Base-by-base conservation (phyloP, 2,797 vertebrate species). In the Capromys pilorides region DNA sequence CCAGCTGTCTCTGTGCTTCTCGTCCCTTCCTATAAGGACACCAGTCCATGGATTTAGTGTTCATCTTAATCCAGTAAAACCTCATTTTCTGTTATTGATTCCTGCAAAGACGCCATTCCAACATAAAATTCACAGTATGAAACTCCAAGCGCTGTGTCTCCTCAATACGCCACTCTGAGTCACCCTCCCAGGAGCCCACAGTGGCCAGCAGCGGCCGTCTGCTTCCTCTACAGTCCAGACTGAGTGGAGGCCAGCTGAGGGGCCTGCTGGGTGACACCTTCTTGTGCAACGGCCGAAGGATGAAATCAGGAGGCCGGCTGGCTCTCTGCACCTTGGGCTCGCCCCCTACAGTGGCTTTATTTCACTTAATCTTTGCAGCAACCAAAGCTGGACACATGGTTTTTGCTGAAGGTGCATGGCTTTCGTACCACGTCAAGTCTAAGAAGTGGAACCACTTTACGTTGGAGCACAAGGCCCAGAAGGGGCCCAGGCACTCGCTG, bases 181-280 rank as follows among this genome's bases (percentile, higher is more conserved):
- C 94, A 61, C 19, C 8, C 31, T 26, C 0, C 26, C 0, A 0
- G 5, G 64, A 67, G 36, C n/a, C n/a, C n/a, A n/a, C n/a, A n/a
- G n/a, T n/a, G n/a, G n/a, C n/a, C n/a, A n/a, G n/a, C n/a, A n/a
- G n/a, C n/a, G n/a, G n/a, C 4, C 0, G 6, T 24, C 86, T 16
- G 83, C 36, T 41, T 69, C 49, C 14, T 79, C 49, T 67, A 54
- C 6, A 28, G 41, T 13, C 88, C 6, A 79, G 81, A 45, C 6
- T 1, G 33, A n/a, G 45, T 1, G 0, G 66, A 49, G 36, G 33
- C 18, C 18, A 0, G 69, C 28, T 3, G 0, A 1, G 21, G 2
- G 1, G 1, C 24, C 10, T 41, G 33, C 82, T 16, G 31, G 19
- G 6, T 3, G 1, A n/a, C 36, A 0, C 33, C 6, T 22, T 9